Evolutionary conservation across 2,797 vertebrate species (phyloP).

Genomic region (Philypnodon macrostomus): DNA sequence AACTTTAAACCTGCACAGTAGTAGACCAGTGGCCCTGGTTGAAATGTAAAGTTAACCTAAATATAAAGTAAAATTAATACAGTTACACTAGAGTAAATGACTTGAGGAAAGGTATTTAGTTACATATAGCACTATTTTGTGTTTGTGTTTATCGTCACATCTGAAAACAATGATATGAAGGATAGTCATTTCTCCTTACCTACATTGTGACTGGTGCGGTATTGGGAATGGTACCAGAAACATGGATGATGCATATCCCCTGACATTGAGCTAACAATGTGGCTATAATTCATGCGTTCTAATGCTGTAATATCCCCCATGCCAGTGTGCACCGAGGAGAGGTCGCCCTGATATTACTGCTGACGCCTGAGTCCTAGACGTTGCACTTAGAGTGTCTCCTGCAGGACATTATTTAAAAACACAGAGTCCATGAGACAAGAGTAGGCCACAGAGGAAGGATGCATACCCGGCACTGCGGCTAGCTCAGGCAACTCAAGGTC

Average conservation of each 20-base stretch:
- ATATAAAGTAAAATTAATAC: too few relatives aligned
- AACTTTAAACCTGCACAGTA: too few relatives aligned
- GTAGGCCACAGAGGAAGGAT: constrained; percentile 34
- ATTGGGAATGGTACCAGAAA: constrained; percentile 21
- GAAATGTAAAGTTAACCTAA: too few relatives aligned
- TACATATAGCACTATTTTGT: constrained; percentile 33
- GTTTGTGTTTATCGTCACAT: too few relatives aligned
- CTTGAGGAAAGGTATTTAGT: too few relatives aligned
- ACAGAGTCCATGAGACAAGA: constrained; percentile 55
- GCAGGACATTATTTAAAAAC: constrained; percentile 76
- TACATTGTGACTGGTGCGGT: constrained; percentile 38
- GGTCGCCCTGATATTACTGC: constrained; percentile 72
- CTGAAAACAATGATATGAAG: constrained; percentile 37
- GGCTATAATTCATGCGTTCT: constrained; percentile 62
- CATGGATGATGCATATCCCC: constrained; percentile 23
- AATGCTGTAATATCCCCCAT: constrained; percentile 64
- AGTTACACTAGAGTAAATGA: too few relatives aligned
- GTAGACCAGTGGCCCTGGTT: too few relatives aligned
- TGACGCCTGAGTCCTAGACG: constrained; percentile 74
- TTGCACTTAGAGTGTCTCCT: constrained; percentile 76
- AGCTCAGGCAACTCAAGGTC: constrained; percentile 57
- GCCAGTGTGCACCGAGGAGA: constrained; percentile 61
- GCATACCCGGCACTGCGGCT: constrained; percentile 37
- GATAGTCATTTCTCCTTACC: constrained; percentile 20
- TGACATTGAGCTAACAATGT: constrained; percentile 61